Evolutionary conservation across 2,113 vertebrate species (phyloP).

Genomic region (Pachypanchax playfairii): DNA sequence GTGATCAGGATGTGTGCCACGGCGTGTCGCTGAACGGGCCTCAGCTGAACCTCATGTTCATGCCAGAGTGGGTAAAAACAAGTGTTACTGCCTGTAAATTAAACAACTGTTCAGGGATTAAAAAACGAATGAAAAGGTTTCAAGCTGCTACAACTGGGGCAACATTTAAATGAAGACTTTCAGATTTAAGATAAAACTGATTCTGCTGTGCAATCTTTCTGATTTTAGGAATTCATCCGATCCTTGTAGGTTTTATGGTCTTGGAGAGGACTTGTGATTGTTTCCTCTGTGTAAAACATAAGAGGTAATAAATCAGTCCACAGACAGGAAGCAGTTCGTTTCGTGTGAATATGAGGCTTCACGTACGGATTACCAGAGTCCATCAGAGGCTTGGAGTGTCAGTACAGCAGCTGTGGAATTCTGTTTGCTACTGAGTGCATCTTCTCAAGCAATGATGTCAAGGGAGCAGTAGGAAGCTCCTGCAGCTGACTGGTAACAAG

Average conservation of each 20-base stretch:
- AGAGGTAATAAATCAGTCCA: neutral
- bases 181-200: neutral
- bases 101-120: too few relatives aligned
- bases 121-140: too few relatives aligned
- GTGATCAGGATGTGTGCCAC: constrained; percentile 9
- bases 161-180: neutral
- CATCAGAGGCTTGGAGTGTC: neutral
- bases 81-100: too few relatives aligned
- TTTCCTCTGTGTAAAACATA: neutral
- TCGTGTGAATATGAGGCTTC: neutral
- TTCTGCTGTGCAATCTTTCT: neutral
- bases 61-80: too few relatives aligned
- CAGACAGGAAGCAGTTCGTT: neutral
- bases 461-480: neutral
- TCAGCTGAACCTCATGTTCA: neutral
- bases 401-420: neutral
- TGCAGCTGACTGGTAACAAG: neutral
- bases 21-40: neutral
- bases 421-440: neutral
- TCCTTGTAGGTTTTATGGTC: neutral
- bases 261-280: constrained; percentile 1
- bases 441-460: neutral
- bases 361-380: neutral
- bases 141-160: neutral
- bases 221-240: neutral